phyloP scores from a whole-genome alignment of 2,888 invertebrate genomes.

The Drosophila neoperkinsi region DNA sequence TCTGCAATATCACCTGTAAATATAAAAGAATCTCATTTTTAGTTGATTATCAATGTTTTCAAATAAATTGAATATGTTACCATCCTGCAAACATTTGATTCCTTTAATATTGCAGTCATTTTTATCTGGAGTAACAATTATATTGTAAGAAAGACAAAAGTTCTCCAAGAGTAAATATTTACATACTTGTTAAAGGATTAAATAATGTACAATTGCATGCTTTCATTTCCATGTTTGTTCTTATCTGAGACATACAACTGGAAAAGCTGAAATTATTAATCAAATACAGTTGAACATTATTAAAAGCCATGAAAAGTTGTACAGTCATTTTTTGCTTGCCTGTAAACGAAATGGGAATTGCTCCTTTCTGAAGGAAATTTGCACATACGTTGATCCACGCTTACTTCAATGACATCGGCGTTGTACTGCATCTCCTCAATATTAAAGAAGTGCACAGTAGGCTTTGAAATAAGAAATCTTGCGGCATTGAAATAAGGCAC shows the following conservation, averaged over 20 bases:
- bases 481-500: conserved; percentile 77
- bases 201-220: conserved; percentile 79
- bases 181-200: conserved; percentile 68
- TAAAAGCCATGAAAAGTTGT: background rate
- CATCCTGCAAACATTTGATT: conserved; percentile 41
- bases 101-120: conserved; percentile 44
- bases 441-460: conserved; percentile 61
- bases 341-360: conserved; percentile 38
- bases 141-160: background rate
- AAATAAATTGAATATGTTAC: conserved; percentile 16
- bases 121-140: background rate
- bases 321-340: conserved; percentile 25
- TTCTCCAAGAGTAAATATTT: background rate
- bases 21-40: background rate
- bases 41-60: background rate
- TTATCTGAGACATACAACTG: conserved; percentile 73
- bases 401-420: conserved; percentile 63
- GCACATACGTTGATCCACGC: conserved; percentile 71
- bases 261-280: conserved; percentile 63
- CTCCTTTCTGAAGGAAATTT: conserved; percentile 75
- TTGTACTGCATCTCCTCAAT: conserved; percentile 77
- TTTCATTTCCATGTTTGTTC: conserved; percentile 69
- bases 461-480: conserved; percentile 54
- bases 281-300: background rate
- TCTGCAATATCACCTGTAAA: conserved; percentile 52